A percentile compares a stretch with the other conserved stretches of the same genome.
Evolutionary conservation across 92 coral and sea anemone genomes (phyloP).

Genomic region (Phenganax stokvisi): DNA sequence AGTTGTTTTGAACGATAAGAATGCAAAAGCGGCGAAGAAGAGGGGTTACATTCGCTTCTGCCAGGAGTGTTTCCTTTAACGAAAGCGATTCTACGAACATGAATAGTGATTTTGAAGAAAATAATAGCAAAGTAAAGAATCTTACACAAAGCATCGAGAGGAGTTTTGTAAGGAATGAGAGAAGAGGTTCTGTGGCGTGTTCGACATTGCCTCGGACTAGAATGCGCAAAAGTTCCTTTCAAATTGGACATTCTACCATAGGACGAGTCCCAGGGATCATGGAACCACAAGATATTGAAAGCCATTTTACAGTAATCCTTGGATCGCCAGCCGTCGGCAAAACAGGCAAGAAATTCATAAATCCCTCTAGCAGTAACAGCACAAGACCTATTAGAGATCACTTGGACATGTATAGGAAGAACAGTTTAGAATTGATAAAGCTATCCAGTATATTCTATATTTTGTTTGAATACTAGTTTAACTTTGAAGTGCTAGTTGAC

Average conservation of each 20-base stretch:
- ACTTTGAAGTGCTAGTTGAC: background rate
- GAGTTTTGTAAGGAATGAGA: background rate
- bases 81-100: background rate
- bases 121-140: background rate
- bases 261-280: background rate
- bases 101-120: background rate
- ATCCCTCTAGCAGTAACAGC: no score
- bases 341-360: conserved; percentile 56
- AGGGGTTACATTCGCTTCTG: conserved; percentile 15
- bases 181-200: background rate
- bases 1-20: background rate
- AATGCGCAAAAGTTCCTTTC: conserved; percentile 20
- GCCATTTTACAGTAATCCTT: conserved; percentile 69
- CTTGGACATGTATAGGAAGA: no score
- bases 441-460: no score
- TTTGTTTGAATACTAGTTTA: background rate
- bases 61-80: background rate
- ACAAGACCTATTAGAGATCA: no score
- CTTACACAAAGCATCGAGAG: background rate
- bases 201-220: background rate
- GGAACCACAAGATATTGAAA: conserved; percentile 48
- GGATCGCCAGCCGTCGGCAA: conserved; percentile 94
- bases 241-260: background rate
- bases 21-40: conserved; percentile 13
- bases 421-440: no score